Conservation (phyloP, 2,888 invertebrate species). For the Agrochola lota region DNA sequence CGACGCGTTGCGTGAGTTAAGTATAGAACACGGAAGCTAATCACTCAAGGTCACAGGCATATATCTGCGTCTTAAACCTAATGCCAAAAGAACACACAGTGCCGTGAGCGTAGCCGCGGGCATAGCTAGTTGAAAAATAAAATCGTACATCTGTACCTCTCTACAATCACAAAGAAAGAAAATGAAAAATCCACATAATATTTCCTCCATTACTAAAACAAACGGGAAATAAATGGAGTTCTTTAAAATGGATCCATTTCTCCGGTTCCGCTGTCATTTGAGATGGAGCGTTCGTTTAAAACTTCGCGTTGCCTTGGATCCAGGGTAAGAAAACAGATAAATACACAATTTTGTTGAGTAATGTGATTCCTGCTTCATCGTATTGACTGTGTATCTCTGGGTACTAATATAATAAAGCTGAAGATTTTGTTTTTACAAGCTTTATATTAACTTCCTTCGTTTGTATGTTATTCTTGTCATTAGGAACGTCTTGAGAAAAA, state of each 20-base stretch:
- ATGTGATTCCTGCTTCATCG: constrained; percentile 28
- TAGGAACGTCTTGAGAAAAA: not conserved
- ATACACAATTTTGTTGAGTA: constrained; percentile 34
- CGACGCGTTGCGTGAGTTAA: too few relatives aligned
- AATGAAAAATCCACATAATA: constrained; percentile 38
- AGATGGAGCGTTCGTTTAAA: constrained; percentile 39
- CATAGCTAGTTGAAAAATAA: not conserved
- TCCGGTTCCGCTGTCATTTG: constrained; percentile 31
- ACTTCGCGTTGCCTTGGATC: constrained; percentile 9
- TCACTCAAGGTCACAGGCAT: too few relatives aligned
- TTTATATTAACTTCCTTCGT: too few relatives aligned
- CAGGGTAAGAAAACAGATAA: constrained; percentile 37
- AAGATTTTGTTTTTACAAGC: not conserved
- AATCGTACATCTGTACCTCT: not conserved
- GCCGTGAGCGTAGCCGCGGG: too few relatives aligned
- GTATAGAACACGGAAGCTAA: too few relatives aligned
- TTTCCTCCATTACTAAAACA: constrained; percentile 44
- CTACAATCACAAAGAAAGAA: constrained; percentile 8
- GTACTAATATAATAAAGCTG: not conserved
- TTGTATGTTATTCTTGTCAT: not conserved
- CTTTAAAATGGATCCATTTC: constrained; percentile 49
- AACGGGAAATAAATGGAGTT: constrained; percentile 52
- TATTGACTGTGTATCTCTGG: constrained; percentile 6
- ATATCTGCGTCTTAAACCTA: not conserved
- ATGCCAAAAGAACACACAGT: not conserved